Conservation (phyloP, 2,888 invertebrate species). For the Cephus nigrinus region DNA sequence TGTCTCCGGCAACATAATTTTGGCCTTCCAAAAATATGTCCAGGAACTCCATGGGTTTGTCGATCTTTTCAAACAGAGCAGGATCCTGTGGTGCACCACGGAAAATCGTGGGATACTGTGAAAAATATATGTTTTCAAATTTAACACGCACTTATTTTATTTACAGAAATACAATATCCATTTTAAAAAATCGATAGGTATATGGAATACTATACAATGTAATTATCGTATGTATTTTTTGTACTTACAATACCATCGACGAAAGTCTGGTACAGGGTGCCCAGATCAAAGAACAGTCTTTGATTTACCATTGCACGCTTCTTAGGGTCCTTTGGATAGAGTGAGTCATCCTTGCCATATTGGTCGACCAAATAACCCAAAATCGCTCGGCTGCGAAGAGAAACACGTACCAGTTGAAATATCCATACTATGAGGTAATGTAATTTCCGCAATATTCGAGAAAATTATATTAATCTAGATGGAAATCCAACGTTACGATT, state of each 20-base stretch:
- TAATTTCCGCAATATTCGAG: not conserved
- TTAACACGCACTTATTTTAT: not conserved
- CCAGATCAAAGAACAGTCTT: slow-evolving; percentile 73
- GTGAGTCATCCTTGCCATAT: slow-evolving; percentile 73
- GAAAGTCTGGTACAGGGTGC: slow-evolving; percentile 70
- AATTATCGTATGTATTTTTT: not conserved
- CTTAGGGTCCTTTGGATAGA: slow-evolving; percentile 75
- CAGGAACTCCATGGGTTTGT: slow-evolving; percentile 75
- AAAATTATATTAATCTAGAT: not conserved
- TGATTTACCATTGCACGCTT: slow-evolving; percentile 74
- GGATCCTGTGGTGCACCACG: slow-evolving; percentile 68
- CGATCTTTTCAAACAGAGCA: slow-evolving; percentile 76
- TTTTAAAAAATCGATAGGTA: not conserved
- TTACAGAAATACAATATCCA: not conserved
- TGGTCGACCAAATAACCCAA: slow-evolving; percentile 75
- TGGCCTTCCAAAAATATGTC: slow-evolving; percentile 79
- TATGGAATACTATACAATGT: not conserved
- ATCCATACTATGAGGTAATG: slow-evolving; percentile 29
- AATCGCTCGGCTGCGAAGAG: slow-evolving; percentile 73
- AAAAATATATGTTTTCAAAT: slow-evolving; percentile 4
- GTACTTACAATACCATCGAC: slow-evolving; percentile 71
- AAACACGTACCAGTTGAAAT: slow-evolving; percentile 28
- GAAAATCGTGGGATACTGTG: slow-evolving; percentile 65
- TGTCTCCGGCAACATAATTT: slow-evolving; percentile 78
- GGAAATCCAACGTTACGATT: not conserved